Conservation (phyloP, 64 coral and sea anemone genomes). For the Stichodactyla mertensii region DNA sequence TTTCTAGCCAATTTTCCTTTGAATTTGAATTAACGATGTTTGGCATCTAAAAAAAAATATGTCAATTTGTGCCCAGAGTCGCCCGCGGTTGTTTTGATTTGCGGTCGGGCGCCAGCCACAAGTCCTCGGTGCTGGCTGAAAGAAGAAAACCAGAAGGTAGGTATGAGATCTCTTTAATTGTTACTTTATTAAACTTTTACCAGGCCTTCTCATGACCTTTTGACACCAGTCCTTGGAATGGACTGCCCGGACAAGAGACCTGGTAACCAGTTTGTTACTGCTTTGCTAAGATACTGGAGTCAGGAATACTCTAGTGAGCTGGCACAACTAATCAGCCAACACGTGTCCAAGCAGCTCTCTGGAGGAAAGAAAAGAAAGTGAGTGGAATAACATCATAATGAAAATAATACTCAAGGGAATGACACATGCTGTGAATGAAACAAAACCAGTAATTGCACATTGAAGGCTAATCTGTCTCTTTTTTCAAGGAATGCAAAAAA, state of each 20-base stretch:
- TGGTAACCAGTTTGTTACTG: conserved; percentile 79
- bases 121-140: no score
- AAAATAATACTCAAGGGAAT: not conserved
- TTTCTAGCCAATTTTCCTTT: no score
- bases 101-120: no score
- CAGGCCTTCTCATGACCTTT: conserved; percentile 18
- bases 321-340: conserved; percentile 64
- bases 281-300: conserved; percentile 88
- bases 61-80: no score
- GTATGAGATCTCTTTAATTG: no score
- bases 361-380: conserved; percentile 86
- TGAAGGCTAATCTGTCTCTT: not conserved
- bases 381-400: not conserved
- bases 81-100: no score
- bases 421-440: no score
- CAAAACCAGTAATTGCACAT: not conserved
- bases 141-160: no score
- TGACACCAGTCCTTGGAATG: conserved; percentile 65
- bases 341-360: conserved; percentile 75
- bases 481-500: conserved; percentile 60
- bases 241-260: conserved; percentile 90
- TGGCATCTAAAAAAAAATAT: no score
- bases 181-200: not conserved
- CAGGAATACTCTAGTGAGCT: conserved; percentile 76
- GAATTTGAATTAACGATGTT: no score